phyloP scores from a whole-genome alignment of 1,140 invertebrate species.

The Nixonia krombeini region DNA sequence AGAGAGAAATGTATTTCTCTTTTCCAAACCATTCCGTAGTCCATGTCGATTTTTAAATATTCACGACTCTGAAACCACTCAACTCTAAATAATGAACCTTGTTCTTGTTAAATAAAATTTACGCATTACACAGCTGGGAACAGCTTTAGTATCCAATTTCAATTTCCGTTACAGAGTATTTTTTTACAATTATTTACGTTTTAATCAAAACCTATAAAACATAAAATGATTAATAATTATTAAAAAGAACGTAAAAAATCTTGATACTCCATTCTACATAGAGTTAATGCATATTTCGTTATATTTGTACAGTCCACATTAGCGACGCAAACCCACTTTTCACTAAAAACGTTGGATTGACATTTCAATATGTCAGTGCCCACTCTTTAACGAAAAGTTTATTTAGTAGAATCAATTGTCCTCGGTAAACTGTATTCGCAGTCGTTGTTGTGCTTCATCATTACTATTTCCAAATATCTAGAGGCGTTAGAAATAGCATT shows the following conservation, averaged over 20 bases:
- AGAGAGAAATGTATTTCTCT: no score
- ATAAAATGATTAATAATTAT: neutral
- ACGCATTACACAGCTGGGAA: no score
- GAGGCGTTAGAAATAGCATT: slow-evolving; percentile 8
- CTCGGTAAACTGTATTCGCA: slow-evolving; percentile 24
- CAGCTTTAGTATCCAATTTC: no score
- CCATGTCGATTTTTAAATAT: no score
- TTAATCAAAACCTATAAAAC: neutral
- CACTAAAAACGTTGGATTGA: slow-evolving; percentile 35
- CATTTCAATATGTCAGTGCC: slow-evolving; percentile 38
- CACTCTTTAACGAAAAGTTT: slow-evolving; percentile 28
- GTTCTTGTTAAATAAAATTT: no score
- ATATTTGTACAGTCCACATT: slow-evolving; percentile 25
- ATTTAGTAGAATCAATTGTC: slow-evolving; percentile 37
- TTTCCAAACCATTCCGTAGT: no score
- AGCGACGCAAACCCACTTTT: slow-evolving; percentile 31
- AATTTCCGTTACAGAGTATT: no score
- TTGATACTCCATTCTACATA: no score
- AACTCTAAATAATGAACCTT: no score
- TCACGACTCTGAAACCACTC: no score
- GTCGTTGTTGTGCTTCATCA: slow-evolving; percentile 18
- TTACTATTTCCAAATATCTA: slow-evolving; percentile 10
- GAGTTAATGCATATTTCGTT: slow-evolving; percentile 39
- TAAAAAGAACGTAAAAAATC: no score
- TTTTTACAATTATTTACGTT: no score